Conservation (phyloP, 2,113 vertebrate species). For the Gulo gulo region DNA sequence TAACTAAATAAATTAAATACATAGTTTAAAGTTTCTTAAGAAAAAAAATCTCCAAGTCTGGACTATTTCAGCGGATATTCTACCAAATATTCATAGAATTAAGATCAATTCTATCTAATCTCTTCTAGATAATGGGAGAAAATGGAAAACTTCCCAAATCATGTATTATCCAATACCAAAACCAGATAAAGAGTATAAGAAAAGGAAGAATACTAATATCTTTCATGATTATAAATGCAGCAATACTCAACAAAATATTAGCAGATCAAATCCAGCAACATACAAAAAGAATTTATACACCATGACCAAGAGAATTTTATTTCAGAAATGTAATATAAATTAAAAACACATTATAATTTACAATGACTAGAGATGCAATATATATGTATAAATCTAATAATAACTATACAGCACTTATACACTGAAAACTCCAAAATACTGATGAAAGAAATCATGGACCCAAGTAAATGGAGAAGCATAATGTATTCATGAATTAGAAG, state of each 20-base stretch:
- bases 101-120: neutral
- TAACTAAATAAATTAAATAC: neutral
- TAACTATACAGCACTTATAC: neutral
- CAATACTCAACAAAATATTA: neutral
- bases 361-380: neutral
- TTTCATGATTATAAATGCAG: neutral
- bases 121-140: neutral
- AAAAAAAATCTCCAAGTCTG: neutral
- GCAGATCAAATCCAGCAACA: neutral
- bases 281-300: neutral
- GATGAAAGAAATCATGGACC: neutral
- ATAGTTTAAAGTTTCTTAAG: neutral
- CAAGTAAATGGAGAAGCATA: neutral
- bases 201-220: neutral
- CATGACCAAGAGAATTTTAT: neutral
- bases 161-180: neutral
- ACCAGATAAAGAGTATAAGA: neutral
- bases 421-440: neutral
- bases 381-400: neutral
- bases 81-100: neutral
- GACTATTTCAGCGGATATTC: neutral
- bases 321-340: neutral
- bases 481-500: neutral
- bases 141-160: neutral
- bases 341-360: neutral